These are phyloP conservation scores for Lasioglossum leucozonium DNA, from an alignment of 2,888 invertebrate species.

Conservation along the genomic window DNA sequence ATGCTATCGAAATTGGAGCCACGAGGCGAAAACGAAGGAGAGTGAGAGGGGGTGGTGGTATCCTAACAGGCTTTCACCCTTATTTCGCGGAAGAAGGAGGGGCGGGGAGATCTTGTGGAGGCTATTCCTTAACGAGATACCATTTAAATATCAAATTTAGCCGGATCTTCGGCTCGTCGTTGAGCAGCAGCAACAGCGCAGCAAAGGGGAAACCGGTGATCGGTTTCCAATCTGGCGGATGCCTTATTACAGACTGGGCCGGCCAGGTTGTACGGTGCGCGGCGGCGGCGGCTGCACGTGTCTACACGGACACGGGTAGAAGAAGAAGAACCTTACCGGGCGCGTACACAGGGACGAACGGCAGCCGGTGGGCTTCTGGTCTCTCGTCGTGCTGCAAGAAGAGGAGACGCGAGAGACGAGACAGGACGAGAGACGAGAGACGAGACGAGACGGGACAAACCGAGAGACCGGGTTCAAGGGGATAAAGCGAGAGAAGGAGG, in stretches of 20 bases:
- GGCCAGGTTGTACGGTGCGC: slow-evolving; percentile 53
- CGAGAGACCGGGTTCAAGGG: slow-evolving; percentile 13
- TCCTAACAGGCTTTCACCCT: slow-evolving; percentile 6
- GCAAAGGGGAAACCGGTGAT: slow-evolving; percentile 57
- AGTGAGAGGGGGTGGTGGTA: background rate
- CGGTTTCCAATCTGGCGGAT: slow-evolving; percentile 73
- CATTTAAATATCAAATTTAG: slow-evolving; percentile 67
- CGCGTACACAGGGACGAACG: slow-evolving; percentile 52
- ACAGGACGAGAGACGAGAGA: background rate
- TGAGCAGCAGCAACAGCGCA: background rate
- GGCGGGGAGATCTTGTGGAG: slow-evolving; percentile 50
- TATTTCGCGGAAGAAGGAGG: slow-evolving; percentile 41
- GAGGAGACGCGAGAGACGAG: slow-evolving; percentile 37
- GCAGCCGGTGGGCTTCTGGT: slow-evolving; percentile 67
- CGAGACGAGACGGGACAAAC: slow-evolving; percentile 38
- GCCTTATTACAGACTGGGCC: slow-evolving; percentile 68
- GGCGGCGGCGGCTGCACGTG: slow-evolving; percentile 58
- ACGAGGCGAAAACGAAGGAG: background rate
- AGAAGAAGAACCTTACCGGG: slow-evolving; percentile 66
- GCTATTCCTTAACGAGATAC: slow-evolving; percentile 61
- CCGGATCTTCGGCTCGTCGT: slow-evolving; percentile 19
- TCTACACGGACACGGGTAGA: slow-evolving; percentile 49
- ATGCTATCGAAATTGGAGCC: slow-evolving; percentile 27
- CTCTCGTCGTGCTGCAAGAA: slow-evolving; percentile 59
- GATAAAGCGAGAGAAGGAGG: slow-evolving; percentile 28